Conservation (phyloP, 2,797 vertebrate species). For the Hydrolagus colliei region DNA sequence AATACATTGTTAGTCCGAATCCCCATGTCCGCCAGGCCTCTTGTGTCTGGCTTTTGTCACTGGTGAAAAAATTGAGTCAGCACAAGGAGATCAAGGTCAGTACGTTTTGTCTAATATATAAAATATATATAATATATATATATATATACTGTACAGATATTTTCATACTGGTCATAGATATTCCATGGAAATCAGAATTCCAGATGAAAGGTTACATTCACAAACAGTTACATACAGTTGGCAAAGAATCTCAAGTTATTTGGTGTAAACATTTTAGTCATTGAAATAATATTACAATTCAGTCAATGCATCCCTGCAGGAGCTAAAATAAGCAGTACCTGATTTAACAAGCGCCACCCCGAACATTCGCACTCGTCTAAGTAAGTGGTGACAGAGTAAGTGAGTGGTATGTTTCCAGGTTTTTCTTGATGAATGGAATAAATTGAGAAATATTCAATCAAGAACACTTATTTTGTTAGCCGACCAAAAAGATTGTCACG, state of each 20-base stretch:
- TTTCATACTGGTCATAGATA: neutral
- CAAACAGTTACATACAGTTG: neutral
- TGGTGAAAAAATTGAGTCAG: constrained; percentile 82
- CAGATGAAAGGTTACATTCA: neutral
- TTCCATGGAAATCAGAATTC: neutral
- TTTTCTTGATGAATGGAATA: too few relatives aligned
- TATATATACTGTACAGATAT: neutral
- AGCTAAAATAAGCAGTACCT: too few relatives aligned
- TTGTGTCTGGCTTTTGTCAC: constrained; percentile 91
- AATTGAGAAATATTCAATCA: too few relatives aligned
- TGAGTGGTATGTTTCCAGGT: too few relatives aligned
- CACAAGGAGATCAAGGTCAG: constrained; percentile 85
- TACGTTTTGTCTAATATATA: neutral
- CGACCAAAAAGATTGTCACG: too few relatives aligned
- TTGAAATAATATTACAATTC: neutral
- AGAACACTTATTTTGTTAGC: too few relatives aligned
- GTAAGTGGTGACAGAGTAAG: too few relatives aligned
- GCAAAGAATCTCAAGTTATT: neutral
- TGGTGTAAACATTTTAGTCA: neutral
- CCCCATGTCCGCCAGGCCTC: constrained; percentile 87
- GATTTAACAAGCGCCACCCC: too few relatives aligned
- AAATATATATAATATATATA: too few relatives aligned
- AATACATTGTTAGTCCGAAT: constrained; percentile 81
- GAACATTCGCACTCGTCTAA: too few relatives aligned
- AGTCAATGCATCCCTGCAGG: neutral